phyloP scores from a whole-genome alignment of 2,888 invertebrate genomes.

The Himalopsyche kuldschensis region DNA sequence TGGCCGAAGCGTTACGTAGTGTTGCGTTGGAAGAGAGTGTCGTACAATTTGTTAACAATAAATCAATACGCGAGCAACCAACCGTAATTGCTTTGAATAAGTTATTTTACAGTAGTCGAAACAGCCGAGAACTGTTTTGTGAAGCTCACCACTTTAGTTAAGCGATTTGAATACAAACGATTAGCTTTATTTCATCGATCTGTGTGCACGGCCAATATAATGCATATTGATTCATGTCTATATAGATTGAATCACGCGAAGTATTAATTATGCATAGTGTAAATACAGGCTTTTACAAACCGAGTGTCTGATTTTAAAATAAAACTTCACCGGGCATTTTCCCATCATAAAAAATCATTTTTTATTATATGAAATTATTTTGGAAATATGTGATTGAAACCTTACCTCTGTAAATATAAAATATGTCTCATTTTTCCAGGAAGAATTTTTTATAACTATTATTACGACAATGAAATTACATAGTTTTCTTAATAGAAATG shows the following conservation, averaged over 20 bases:
- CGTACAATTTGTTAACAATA: conserved; percentile 39
- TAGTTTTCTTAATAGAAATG: too few relatives aligned
- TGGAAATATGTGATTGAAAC: too few relatives aligned
- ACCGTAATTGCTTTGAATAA: conserved; percentile 37
- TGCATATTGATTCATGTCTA: background rate
- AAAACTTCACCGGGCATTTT: too few relatives aligned
- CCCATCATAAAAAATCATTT: too few relatives aligned
- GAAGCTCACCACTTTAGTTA: conserved; percentile 15
- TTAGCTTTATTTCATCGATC: background rate
- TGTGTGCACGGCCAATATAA: background rate
- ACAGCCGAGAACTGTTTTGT: conserved; percentile 15
- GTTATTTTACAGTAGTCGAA: conserved; percentile 39
- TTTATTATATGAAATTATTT: too few relatives aligned
- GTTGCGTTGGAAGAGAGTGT: conserved; percentile 10
- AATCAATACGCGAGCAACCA: conserved; percentile 35
- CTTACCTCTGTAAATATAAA: too few relatives aligned
- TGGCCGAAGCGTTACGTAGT: conserved; percentile 6
- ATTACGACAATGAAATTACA: too few relatives aligned
- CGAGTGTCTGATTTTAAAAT: background rate
- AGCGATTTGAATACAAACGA: conserved; percentile 7
- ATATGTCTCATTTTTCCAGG: too few relatives aligned
- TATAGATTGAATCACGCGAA: background rate
- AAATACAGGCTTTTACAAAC: background rate
- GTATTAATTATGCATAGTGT: background rate
- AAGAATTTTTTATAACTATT: too few relatives aligned